Evolutionary conservation across 2,888 invertebrate species (phyloP).

Genomic region (Capitulum mitella): DNA sequence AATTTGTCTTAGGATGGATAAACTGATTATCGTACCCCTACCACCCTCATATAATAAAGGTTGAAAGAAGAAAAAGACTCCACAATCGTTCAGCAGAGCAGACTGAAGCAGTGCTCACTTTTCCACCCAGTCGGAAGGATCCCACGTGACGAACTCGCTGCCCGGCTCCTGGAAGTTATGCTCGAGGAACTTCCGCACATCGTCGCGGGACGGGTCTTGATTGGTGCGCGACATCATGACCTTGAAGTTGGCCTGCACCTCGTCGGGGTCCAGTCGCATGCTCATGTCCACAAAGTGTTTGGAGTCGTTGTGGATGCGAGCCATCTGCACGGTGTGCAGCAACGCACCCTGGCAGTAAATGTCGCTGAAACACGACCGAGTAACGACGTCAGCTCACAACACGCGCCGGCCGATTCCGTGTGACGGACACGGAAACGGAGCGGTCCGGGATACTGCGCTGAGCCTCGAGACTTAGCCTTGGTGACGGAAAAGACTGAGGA

Average conservation of each 20-base stretch:
- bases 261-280: slow-evolving; percentile 6
- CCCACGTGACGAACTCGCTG: slow-evolving; percentile 31
- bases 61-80: neutral
- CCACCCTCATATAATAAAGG: neutral
- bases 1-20: too few relatives aligned
- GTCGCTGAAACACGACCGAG: slow-evolving; percentile 28
- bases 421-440: too few relatives aligned
- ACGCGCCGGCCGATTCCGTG: too few relatives aligned
- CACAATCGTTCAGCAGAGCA: too few relatives aligned
- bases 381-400: too few relatives aligned
- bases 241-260: neutral
- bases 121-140: slow-evolving; percentile 33
- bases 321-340: slow-evolving; percentile 73
- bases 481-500: too few relatives aligned
- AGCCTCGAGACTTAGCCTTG: too few relatives aligned
- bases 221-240: neutral
- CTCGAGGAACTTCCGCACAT: slow-evolving; percentile 27
- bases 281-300: slow-evolving; percentile 76
- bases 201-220: neutral
- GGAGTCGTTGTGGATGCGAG: slow-evolving; percentile 65
- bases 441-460: too few relatives aligned
- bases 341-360: slow-evolving; percentile 32
- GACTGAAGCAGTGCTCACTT: neutral
- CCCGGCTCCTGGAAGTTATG: slow-evolving; percentile 33
- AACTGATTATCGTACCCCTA: too few relatives aligned